Base-by-base conservation (phyloP, 2,888 invertebrate genomes). In the Poecilobothrus nobilitatus region DNA sequence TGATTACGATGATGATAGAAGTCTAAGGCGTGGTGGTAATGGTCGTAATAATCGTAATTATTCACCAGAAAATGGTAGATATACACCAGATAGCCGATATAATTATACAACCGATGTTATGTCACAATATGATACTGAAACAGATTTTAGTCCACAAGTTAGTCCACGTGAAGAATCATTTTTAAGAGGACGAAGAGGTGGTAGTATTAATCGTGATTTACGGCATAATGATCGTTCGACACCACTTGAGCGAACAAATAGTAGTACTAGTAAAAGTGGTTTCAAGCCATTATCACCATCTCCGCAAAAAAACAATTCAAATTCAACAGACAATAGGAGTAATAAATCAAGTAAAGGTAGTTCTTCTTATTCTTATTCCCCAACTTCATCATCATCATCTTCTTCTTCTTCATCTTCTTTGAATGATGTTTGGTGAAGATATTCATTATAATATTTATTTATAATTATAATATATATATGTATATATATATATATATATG, bases 121-220 rank as follows among this genome's bases (percentile, higher is more conserved):
- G 75, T 79, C 81, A 18, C 78, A 78, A 21, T 78, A 78, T 71
- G 87, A 86, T 75, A 86, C 87, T n/a, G 89, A 89, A 77, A 86
- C 88, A 18, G 89, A 89, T 76, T 86, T 86, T 75, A 86, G 87
- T 81, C 88, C 88, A 4, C 87, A 87, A 73, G 86, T 86, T 66
- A 88, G 88, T 18, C 81, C 88, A 1, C 85, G 67, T 76, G 79
- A 63, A 82, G 53, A 53, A 53, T 82, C 69, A 79, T 80, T 69
- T 80, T 82, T 62, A 82, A 84, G 63, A 78, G 81, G 67, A 82
- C 68, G 71, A 70, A 74, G 66, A 71, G 74, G 63, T 72, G 63
- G 63, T 63, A 37, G 10, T 10, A 33, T 18, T 20, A 53, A 53
- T 53, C 53, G 53, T 18, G 53, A 53, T 53, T 15, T 53, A 53